A percentile compares a stretch with the other conserved stretches of the same genome.
Evolutionary conservation across 2,797 vertebrate species (phyloP).

Genomic region (Hoplostethus mediterraneus): DNA sequence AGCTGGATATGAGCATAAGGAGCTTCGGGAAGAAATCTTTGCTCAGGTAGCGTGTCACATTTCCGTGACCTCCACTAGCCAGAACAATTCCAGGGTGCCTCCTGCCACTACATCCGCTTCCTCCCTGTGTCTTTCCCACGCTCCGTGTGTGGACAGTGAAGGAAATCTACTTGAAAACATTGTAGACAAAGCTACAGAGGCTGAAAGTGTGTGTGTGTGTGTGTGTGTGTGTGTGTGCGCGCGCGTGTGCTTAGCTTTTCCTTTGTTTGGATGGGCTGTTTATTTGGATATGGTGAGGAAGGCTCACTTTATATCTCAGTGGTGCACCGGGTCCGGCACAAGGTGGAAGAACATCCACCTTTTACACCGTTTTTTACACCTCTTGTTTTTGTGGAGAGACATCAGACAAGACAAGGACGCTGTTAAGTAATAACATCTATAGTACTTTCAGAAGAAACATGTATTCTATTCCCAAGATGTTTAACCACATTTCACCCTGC

Average conservation of each 20-base stretch:
- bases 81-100: constrained; percentile 90
- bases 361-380: constrained; percentile 33
- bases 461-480: constrained; percentile 51
- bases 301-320: constrained; percentile 63
- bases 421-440: constrained; percentile 44
- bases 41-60: constrained; percentile 85
- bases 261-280: constrained; percentile 84
- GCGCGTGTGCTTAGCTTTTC: constrained; percentile 62
- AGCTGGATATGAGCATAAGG: constrained; percentile 63
- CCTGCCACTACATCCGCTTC: constrained; percentile 85
- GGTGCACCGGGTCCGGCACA: constrained; percentile 63
- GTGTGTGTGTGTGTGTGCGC: constrained; percentile 34
- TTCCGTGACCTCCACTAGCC: constrained; percentile 84
- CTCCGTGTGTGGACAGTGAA: constrained; percentile 83
- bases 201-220: constrained; percentile 54
- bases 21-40: constrained; percentile 78
- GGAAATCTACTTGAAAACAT: constrained; percentile 86
- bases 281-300: constrained; percentile 78
- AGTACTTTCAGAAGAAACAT: constrained; percentile 51
- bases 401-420: constrained; percentile 55
- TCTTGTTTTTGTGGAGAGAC: constrained; percentile 57
- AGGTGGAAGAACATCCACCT: constrained; percentile 77
- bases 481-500: constrained; percentile 54
- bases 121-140: constrained; percentile 89
- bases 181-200: constrained; percentile 76